phyloP scores from a whole-genome alignment of 2,888 invertebrate species.

The Xestia xanthographa region DNA sequence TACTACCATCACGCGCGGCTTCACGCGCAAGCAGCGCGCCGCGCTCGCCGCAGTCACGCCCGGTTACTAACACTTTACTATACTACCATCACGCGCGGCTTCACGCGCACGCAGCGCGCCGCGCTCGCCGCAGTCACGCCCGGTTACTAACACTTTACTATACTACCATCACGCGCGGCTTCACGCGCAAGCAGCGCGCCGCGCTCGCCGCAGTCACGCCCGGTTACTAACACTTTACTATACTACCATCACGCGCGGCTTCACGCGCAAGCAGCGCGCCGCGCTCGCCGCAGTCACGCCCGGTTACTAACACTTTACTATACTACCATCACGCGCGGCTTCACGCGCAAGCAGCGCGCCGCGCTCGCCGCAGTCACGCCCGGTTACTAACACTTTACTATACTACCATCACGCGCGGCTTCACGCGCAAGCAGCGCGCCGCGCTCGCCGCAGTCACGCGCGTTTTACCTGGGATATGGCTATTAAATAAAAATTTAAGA shows the following conservation, averaged over 20 bases:
- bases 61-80: conserved; percentile 90
- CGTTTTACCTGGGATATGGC: too few relatives aligned
- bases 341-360: not conserved
- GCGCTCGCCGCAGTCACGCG: conserved; percentile 77
- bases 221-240: conserved; percentile 90
- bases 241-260: not conserved
- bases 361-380: not conserved
- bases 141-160: conserved; percentile 3
- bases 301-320: conserved; percentile 6
- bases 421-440: conserved; percentile 82
- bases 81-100: conserved; percentile 3
- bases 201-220: conserved; percentile 74
- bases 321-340: not conserved
- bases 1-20: conserved; percentile 90
- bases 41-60: conserved; percentile 82
- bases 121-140: not conserved
- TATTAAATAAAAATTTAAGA: not conserved
- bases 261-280: not conserved
- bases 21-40: conserved; percentile 87
- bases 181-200: not conserved
- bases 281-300: conserved; percentile 65
- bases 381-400: conserved; percentile 6
- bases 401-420: conserved; percentile 77
- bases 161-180: conserved; percentile 3
- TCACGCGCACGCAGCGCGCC: not conserved